Evolutionary conservation across 2,888 invertebrate species (phyloP).

Genomic region (Gymnocheta viridis): DNA sequence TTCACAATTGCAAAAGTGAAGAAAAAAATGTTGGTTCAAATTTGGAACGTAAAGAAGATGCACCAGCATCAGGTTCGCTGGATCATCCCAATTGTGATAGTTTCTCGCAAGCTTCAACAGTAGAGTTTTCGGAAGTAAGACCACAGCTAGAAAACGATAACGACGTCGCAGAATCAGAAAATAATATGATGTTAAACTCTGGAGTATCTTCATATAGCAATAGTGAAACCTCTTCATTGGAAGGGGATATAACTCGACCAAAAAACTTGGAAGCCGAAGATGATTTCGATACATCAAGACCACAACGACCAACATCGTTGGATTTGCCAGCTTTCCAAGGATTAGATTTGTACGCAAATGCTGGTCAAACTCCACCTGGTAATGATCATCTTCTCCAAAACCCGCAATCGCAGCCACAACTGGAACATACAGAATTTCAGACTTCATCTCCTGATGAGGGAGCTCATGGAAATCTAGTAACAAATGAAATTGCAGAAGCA

Average conservation of each 20-base stretch:
- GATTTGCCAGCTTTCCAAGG: slow-evolving; percentile 75
- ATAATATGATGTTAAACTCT: slow-evolving; percentile 58
- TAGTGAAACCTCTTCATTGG: slow-evolving; percentile 73
- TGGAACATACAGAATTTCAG: slow-evolving; percentile 1
- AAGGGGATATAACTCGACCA: slow-evolving; percentile 62
- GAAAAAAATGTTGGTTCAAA: neutral
- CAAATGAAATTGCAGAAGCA: slow-evolving; percentile 74
- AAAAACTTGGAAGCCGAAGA: slow-evolving; percentile 64
- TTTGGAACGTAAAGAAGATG: slow-evolving; percentile 72
- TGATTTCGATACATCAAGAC: slow-evolving; percentile 69
- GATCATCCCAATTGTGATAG: slow-evolving; percentile 80
- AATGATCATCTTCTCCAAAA: slow-evolving; percentile 68
- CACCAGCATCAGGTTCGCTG: slow-evolving; percentile 61
- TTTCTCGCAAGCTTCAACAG: slow-evolving; percentile 82
- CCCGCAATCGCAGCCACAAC: neutral
- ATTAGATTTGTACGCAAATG: slow-evolving; percentile 74
- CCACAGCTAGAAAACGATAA: slow-evolving; percentile 58
- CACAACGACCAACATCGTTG: slow-evolving; percentile 80
- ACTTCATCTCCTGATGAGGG: slow-evolving; percentile 29
- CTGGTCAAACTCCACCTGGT: slow-evolving; percentile 79
- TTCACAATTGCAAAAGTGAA: neutral
- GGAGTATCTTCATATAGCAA: slow-evolving; percentile 75
- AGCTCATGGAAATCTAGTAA: slow-evolving; percentile 4
- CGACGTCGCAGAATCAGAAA: slow-evolving; percentile 52
- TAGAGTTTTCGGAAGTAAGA: slow-evolving; percentile 80